Conservation (phyloP, 2,888 invertebrate genomes). For the Caradrina kadenii region DNA sequence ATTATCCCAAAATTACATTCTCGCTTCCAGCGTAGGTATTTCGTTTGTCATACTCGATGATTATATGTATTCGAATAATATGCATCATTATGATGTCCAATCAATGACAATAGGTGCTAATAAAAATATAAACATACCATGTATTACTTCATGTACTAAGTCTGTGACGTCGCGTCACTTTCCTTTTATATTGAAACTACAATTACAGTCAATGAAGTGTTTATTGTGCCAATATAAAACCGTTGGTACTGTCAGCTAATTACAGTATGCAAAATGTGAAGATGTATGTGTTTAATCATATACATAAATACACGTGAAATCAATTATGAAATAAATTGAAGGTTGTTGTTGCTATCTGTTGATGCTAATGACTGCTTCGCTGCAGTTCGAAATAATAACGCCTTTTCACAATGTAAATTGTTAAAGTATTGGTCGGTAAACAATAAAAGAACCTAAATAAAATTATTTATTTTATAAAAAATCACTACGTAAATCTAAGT, state of each 20-base stretch:
- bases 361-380: slow-evolving; percentile 31
- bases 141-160: slow-evolving; percentile 29
- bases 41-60: slow-evolving; percentile 11
- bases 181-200: slow-evolving; percentile 62
- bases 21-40: slow-evolving; percentile 6
- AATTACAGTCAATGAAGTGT: slow-evolving; percentile 62
- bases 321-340: slow-evolving; percentile 53
- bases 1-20: neutral
- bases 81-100: slow-evolving; percentile 17
- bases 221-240: slow-evolving; percentile 44
- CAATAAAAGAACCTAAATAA: neutral
- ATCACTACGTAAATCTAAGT: neutral
- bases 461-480: too few relatives aligned
- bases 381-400: slow-evolving; percentile 23
- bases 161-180: slow-evolving; percentile 62
- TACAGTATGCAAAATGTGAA: slow-evolving; percentile 52
- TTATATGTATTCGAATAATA: neutral
- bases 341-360: slow-evolving; percentile 45
- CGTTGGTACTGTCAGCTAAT: slow-evolving; percentile 32
- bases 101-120: slow-evolving; percentile 46
- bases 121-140: slow-evolving; percentile 25
- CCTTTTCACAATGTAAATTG: slow-evolving; percentile 14
- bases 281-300: slow-evolving; percentile 18
- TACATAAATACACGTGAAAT: slow-evolving; percentile 38
- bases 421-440: neutral